Conservation (phyloP, 2,888 invertebrate species). For the Lumbricus terrestris region DNA sequence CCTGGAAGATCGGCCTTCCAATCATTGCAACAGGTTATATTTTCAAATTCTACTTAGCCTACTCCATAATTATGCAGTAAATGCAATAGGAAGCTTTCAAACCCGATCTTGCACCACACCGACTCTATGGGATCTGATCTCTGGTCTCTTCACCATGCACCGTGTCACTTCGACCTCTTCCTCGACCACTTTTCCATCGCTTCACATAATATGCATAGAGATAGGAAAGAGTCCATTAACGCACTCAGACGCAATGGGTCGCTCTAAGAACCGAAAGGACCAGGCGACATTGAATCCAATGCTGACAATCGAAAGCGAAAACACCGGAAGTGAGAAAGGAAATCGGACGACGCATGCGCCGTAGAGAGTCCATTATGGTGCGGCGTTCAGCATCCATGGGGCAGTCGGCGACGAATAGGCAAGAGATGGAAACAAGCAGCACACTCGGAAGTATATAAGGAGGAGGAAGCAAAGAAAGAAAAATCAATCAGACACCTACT, state of each 20-base stretch:
- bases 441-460: not conserved
- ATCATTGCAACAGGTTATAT: too few relatives aligned
- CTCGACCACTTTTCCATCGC: too few relatives aligned
- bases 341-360: too few relatives aligned
- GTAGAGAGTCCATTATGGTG: not conserved
- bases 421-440: not conserved
- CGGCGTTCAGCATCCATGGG: not conserved
- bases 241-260: not conserved
- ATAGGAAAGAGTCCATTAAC: not conserved
- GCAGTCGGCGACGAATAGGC: not conserved
- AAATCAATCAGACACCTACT: not conserved
- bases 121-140: too few relatives aligned
- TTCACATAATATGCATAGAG: not conserved
- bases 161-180: not conserved
- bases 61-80: too few relatives aligned
- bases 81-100: too few relatives aligned
- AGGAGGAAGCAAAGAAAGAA: not conserved
- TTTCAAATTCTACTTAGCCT: too few relatives aligned
- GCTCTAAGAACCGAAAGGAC: not conserved
- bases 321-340: not conserved
- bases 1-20: too few relatives aligned
- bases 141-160: too few relatives aligned
- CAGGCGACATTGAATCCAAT: not conserved
- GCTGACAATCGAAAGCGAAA: not conserved
- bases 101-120: not conserved